Evolutionary conservation across 2,113 vertebrate genomes (phyloP).

Genomic region (Cyanocitta stelleri): DNA sequence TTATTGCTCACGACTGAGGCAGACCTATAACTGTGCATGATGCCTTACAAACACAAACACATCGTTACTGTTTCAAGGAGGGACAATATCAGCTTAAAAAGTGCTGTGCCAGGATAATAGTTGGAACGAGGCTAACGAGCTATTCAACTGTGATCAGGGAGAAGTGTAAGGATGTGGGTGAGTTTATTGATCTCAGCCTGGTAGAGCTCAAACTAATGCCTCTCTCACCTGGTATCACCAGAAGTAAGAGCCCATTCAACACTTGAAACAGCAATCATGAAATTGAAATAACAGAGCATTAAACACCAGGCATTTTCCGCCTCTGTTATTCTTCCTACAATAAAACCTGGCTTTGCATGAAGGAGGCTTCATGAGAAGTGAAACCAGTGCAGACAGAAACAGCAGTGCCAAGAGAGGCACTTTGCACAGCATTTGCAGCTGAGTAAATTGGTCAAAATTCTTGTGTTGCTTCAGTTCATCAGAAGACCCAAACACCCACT

Average conservation of each 20-base stretch:
- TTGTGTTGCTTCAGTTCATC: neutral
- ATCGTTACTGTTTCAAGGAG: neutral
- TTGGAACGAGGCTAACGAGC: neutral
- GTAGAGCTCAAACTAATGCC: neutral
- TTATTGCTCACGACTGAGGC: neutral
- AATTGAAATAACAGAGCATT: neutral
- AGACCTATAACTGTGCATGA: neutral
- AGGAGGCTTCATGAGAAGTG: neutral
- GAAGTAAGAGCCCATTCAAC: neutral
- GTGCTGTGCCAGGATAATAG: neutral
- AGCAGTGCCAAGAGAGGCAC: neutral
- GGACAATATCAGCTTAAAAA: neutral
- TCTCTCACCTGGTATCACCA: neutral
- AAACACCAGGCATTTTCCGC: neutral
- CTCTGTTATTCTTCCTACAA: neutral
- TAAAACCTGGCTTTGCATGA: neutral
- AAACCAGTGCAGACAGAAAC: neutral
- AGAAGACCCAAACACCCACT: neutral
- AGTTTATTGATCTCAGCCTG: neutral
- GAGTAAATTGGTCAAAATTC: neutral
- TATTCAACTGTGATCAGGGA: neutral
- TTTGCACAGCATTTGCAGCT: neutral
- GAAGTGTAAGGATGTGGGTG: neutral
- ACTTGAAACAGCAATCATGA: neutral
- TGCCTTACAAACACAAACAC: neutral